A percentile compares a stretch with the other conserved stretches of the same genome.
phyloP scores from a whole-genome alignment of 2,888 invertebrate genomes.

The Leptopilina drosophilae region DNA sequence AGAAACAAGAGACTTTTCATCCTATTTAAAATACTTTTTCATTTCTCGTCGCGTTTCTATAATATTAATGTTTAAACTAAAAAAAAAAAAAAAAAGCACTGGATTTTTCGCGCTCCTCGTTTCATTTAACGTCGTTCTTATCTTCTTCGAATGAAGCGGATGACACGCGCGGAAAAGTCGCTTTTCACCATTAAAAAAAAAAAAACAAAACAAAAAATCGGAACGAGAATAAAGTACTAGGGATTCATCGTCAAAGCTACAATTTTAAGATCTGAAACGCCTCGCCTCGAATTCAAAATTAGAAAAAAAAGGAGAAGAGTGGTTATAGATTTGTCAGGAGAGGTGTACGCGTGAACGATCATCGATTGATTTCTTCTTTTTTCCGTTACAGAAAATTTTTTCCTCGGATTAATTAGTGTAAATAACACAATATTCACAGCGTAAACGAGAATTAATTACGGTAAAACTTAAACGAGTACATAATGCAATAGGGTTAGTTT shows the following conservation, averaged over 20 bases:
- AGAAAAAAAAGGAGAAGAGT: background rate
- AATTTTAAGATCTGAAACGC: conserved; percentile 66
- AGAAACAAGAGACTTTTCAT: conserved; percentile 42
- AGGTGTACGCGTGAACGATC: conserved; percentile 65
- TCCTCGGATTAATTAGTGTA: conserved; percentile 76
- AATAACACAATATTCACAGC: conserved; percentile 74
- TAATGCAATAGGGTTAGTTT: conserved; percentile 76
- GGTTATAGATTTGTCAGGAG: conserved; percentile 52
- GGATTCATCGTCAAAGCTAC: conserved; percentile 75
- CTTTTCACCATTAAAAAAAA: conserved; percentile 50
- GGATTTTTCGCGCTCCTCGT: conserved; percentile 32
- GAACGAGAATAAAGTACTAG: conserved; percentile 72
- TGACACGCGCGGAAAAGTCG: conserved; percentile 66
- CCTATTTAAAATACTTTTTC: conserved; percentile 16
- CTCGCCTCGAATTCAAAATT: conserved; percentile 11
- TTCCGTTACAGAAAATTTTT: conserved; percentile 67
- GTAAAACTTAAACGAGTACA: conserved; percentile 72
- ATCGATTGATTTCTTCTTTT: conserved; percentile 66
- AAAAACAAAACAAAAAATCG: conserved; percentile 62
- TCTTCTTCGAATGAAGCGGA: conserved; percentile 67
- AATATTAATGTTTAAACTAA: no score
- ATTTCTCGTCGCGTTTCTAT: conserved; percentile 37
- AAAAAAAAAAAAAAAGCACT: background rate
- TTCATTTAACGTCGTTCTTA: conserved; percentile 62
- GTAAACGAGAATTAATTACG: conserved; percentile 71